phyloP scores from a whole-genome alignment of 2,888 invertebrate species.

The Plagiodera versicolora region DNA sequence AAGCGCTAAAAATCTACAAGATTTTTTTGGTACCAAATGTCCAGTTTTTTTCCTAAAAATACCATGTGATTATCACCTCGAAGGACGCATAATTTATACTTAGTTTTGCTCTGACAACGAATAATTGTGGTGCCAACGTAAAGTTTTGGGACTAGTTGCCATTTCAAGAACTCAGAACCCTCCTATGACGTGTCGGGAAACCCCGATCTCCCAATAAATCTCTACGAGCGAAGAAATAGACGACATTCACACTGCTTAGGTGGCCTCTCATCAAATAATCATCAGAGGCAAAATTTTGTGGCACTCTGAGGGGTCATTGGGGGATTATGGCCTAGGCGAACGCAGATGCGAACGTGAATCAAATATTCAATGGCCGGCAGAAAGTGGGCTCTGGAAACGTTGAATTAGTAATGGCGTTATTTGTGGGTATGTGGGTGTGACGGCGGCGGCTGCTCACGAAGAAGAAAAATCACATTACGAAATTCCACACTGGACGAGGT shows the following conservation, averaged over 20 bases:
- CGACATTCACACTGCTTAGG: neutral
- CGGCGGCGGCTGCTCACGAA: neutral
- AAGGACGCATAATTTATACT: too few species aligned
- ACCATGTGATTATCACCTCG: too few species aligned
- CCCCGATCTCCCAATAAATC: conserved; percentile 15
- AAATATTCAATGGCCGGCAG: conserved; percentile 9
- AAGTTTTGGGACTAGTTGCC: too few species aligned
- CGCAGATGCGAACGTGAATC: conserved; percentile 8
- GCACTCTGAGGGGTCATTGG: conserved; percentile 10
- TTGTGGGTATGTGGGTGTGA: neutral
- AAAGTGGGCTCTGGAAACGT: neutral
- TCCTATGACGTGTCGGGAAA: too few species aligned
- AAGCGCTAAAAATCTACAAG: too few species aligned
- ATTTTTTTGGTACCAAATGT: too few species aligned
- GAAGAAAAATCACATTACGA: too few species aligned
- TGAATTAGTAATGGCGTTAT: neutral
- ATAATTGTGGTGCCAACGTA: too few species aligned
- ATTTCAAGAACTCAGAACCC: too few species aligned
- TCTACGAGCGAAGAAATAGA: conserved; percentile 9
- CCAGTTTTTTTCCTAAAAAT: too few species aligned
- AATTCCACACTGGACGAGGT: too few species aligned
- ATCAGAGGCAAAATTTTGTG: conserved; percentile 12
- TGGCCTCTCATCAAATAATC: conserved; percentile 13
- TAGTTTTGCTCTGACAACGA: too few species aligned
- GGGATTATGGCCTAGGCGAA: conserved; percentile 9